Evolutionary conservation across 2,797 vertebrate species (phyloP).

Genomic region (Takifugu ocellatus): DNA sequence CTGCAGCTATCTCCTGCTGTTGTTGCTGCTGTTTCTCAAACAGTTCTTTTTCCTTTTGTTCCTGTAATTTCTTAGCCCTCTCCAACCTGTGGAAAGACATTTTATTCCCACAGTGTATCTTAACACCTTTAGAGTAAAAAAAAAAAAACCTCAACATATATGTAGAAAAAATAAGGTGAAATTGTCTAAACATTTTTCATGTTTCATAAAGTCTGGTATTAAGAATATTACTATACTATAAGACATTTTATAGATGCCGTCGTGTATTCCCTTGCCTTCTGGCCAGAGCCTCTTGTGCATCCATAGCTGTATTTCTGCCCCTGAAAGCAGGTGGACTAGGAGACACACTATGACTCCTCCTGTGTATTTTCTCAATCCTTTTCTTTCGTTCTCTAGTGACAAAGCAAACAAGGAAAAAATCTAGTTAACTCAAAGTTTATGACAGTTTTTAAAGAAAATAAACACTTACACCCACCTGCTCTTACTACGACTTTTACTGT

Average conservation of each 20-base stretch:
- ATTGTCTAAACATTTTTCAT: too few species aligned
- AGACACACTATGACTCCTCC: slow-evolving; percentile 87
- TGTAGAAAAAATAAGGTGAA: not conserved
- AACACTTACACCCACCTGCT: slow-evolving; percentile 74
- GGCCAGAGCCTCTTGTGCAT: slow-evolving; percentile 95
- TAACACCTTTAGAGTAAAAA: too few species aligned
- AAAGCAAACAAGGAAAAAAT: slow-evolving; percentile 5
- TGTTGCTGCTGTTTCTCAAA: slow-evolving; percentile 92
- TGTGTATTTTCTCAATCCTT: slow-evolving; percentile 85
- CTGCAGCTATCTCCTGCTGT: slow-evolving; percentile 87
- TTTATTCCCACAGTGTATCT: too few species aligned
- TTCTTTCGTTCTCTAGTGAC: slow-evolving; percentile 88
- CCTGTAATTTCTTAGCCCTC: slow-evolving; percentile 96
- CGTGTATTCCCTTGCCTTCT: slow-evolving; percentile 78
- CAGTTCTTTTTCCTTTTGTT: slow-evolving; percentile 96
- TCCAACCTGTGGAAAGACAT: slow-evolving; percentile 70
- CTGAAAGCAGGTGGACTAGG: slow-evolving; percentile 87
- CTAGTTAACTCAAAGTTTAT: not conserved
- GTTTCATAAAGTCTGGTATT: too few species aligned
- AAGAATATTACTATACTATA: not conserved
- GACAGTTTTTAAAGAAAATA: not conserved
- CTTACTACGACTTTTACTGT: slow-evolving; percentile 88
- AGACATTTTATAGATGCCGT: slow-evolving; percentile 4
- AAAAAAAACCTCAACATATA: not conserved
- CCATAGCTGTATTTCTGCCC: slow-evolving; percentile 96